Conservation (phyloP, 2,113 vertebrate species). For the Epinephelus lanceolatus region DNA sequence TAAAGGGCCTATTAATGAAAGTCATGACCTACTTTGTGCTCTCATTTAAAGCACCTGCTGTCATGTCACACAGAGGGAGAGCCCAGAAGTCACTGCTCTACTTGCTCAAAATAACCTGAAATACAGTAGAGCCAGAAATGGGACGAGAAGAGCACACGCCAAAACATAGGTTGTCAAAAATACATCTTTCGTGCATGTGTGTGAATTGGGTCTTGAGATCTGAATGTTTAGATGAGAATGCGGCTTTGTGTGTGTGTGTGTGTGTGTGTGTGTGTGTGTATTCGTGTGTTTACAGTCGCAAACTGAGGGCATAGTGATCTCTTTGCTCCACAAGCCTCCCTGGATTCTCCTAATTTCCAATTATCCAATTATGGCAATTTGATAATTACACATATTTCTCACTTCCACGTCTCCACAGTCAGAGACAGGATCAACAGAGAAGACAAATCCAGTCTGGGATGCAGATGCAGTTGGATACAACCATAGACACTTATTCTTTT, state of each 20-base stretch:
- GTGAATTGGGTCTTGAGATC: not conserved
- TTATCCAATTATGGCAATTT: slow-evolving; percentile 65
- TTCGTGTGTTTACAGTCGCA: slow-evolving; percentile 13
- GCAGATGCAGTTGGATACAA: not conserved
- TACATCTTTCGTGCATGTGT: not conserved
- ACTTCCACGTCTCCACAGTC: slow-evolving; percentile 14
- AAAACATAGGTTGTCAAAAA: slow-evolving; percentile 44
- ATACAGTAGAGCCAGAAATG: slow-evolving; percentile 27
- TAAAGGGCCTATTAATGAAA: slow-evolving; percentile 15
- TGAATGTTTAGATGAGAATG: not conserved
- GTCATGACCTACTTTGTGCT: slow-evolving; percentile 54
- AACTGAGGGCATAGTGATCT: not conserved
- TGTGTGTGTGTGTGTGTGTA: not conserved
- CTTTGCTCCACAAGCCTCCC: not conserved
- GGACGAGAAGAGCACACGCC: not conserved
- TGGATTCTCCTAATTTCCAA: slow-evolving; percentile 26
- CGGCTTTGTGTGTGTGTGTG: not conserved
- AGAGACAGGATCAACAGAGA: slow-evolving; percentile 2
- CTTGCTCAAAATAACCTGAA: slow-evolving; percentile 61
- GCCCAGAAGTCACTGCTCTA: slow-evolving; percentile 44
- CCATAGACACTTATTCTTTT: not conserved
- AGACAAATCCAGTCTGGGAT: not conserved
- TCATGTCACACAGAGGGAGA: slow-evolving; percentile 10
- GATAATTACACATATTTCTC: slow-evolving; percentile 60
- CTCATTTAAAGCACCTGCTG: slow-evolving; percentile 34